Base-by-base conservation (phyloP, 2,888 invertebrate species). In the Netelia virgata region DNA sequence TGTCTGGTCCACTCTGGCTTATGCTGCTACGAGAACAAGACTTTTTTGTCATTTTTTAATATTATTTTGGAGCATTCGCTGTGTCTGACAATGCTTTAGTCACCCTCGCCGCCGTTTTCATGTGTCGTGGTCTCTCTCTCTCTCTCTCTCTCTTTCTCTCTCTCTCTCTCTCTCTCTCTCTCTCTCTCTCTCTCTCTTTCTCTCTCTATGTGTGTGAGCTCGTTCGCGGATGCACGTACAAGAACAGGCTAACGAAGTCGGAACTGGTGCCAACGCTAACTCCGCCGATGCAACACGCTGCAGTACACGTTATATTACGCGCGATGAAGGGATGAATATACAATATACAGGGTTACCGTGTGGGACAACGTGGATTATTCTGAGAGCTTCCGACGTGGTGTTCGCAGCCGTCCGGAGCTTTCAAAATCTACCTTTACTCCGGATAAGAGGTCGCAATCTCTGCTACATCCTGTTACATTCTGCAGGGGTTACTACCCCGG, bases 241-340 rank as follows among this genome's bases (percentile, higher is more conserved):
- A 64, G 68, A 74, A 63, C 47, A 78, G 55, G 36, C 78, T 83
- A 83, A 83, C 79, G 74, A 79, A 83, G 79, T 79, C 79, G 74
- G 63, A 74, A 23, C 28, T 55, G 47, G 63, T 61, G 70, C 61
- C 68, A 69, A 78, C 61, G 69, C 64, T 55, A 70, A 74, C 63
- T 57, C 63, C 83, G 70, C 83, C 64, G 53, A 79, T 74, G 79
- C 70, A 70, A 43, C 28, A 47, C 47, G 47, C 47, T 47, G 14
- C 14, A 47, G 14, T 53, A 50, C 50, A 50, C 63, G 43, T 47
- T 23, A 75, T 23, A 70, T 64, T 36, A 68, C 68, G 18, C 82
- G 61, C 63, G 78, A 74, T 63, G 83, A 78, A 74, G 83, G 74
- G 74, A 78, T 73, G 83, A 78, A 74, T 69, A 78, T 68, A 77